A percentile compares a stretch with the other conserved stretches of the same genome.
Conservation (phyloP, 2,888 invertebrate genomes). For the Acanthosepion lycidas region DNA sequence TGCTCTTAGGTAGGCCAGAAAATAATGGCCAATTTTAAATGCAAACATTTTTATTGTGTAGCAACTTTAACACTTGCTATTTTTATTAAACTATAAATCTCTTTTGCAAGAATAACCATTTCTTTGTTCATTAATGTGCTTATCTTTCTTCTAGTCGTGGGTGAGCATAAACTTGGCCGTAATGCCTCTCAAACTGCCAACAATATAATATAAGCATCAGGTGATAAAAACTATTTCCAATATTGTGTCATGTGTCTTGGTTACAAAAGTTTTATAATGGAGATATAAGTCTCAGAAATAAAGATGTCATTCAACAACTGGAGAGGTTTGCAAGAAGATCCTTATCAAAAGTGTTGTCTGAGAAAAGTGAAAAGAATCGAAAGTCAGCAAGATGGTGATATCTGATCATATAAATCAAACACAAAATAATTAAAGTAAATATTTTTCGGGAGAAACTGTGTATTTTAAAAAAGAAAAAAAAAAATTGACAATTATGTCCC, state of each 20-base stretch:
- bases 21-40: not conserved
- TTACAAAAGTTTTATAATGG: not conserved
- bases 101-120: not conserved
- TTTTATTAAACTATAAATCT: slow-evolving; percentile 20
- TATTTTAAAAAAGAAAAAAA: too few relatives aligned
- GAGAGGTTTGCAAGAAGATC: too few relatives aligned
- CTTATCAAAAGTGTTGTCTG: too few relatives aligned
- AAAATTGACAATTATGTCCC: too few relatives aligned
- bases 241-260: not conserved
- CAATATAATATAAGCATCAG: not conserved
- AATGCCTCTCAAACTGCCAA: not conserved
- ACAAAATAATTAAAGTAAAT: too few relatives aligned
- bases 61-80: not conserved
- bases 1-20: not conserved
- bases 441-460: too few relatives aligned
- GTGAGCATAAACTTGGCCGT: not conserved
- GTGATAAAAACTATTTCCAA: not conserved
- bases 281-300: not conserved
- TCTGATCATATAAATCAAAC: too few relatives aligned
- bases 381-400: too few relatives aligned
- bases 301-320: not conserved
- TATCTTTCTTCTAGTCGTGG: not conserved
- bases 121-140: not conserved
- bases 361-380: too few relatives aligned
- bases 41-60: slow-evolving; percentile 2